phyloP scores from a whole-genome alignment of 2,113 vertebrate genomes.

The Hyperoodon ampullatus region DNA sequence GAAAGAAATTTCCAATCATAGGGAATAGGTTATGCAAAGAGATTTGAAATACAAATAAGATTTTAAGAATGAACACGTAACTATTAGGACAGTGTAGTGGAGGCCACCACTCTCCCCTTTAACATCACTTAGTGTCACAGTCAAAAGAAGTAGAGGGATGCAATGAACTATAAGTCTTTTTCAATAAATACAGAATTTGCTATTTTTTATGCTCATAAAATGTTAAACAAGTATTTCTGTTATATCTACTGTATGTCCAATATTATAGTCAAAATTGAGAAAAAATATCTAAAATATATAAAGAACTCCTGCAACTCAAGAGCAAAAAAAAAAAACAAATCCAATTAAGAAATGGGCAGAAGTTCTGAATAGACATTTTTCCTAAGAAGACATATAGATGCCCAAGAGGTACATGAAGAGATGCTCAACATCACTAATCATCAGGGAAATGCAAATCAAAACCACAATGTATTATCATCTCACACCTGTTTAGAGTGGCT shows the following conservation, averaged over 20 bases:
- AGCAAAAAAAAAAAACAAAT: no score
- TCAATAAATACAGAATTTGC: background rate
- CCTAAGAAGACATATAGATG: no score
- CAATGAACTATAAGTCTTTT: background rate
- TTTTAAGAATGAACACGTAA: background rate
- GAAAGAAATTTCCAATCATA: background rate
- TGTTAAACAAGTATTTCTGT: background rate
- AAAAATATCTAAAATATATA: background rate
- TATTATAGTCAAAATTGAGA: background rate
- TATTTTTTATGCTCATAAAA: background rate
- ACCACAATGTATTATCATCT: background rate
- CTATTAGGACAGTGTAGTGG: background rate
- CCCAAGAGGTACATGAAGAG: background rate
- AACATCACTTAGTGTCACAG: background rate
- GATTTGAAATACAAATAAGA: background rate
- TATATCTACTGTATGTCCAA: background rate
- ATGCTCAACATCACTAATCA: background rate
- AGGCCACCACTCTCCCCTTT: background rate
- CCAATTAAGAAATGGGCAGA: no score
- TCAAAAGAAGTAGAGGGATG: background rate
- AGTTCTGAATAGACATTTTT: no score
- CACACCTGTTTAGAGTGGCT: background rate
- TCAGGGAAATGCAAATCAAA: background rate
- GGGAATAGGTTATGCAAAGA: background rate
- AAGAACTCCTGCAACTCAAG: no score